phyloP scores from a whole-genome alignment of 2,113 vertebrate genomes.

The Hydrochoerus hydrochaeris region DNA sequence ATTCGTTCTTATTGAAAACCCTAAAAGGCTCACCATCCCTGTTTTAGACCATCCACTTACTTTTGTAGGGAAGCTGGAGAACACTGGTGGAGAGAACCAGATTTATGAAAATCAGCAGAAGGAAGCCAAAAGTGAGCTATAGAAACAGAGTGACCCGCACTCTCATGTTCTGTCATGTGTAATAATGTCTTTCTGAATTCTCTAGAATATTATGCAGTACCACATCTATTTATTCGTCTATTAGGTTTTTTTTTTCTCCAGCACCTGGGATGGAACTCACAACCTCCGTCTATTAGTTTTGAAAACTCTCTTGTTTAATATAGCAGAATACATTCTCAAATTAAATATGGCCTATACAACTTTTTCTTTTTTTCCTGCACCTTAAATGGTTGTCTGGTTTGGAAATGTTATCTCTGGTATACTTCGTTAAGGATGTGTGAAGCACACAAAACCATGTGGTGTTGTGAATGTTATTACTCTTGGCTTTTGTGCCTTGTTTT shows the following conservation, averaged over 20 bases:
- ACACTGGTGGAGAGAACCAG: neutral
- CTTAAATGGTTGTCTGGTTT: conserved; percentile 36
- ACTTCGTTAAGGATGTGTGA: conserved; percentile 42
- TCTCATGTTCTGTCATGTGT: neutral
- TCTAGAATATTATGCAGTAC: neutral
- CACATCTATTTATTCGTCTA: conserved; percentile 52
- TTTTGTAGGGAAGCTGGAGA: neutral
- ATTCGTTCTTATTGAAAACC: neutral
- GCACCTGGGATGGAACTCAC: too few relatives aligned
- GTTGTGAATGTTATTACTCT: conserved; percentile 10
- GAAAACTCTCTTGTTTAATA: conserved; percentile 56
- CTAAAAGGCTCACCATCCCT: neutral
- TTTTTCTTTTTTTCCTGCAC: conserved; percentile 17
- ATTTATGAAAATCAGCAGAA: neutral
- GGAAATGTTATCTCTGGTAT: neutral
- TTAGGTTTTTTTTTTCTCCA: too few relatives aligned
- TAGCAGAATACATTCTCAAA: conserved; percentile 33
- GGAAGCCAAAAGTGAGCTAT: conserved; percentile 18
- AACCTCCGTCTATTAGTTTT: conserved; percentile 63
- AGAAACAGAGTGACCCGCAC: neutral
- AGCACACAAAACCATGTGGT: conserved; percentile 35
- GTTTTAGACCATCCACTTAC: neutral
- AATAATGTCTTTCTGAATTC: conserved; percentile 5
- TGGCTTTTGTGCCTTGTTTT: neutral
- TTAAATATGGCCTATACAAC: conserved; percentile 45